A percentile compares a stretch with the other conserved stretches of the same genome.
These are phyloP conservation scores for Galendromus occidentalis DNA, from an alignment of 1,140 invertebrate genomes.

Conservation along the genomic window DNA sequence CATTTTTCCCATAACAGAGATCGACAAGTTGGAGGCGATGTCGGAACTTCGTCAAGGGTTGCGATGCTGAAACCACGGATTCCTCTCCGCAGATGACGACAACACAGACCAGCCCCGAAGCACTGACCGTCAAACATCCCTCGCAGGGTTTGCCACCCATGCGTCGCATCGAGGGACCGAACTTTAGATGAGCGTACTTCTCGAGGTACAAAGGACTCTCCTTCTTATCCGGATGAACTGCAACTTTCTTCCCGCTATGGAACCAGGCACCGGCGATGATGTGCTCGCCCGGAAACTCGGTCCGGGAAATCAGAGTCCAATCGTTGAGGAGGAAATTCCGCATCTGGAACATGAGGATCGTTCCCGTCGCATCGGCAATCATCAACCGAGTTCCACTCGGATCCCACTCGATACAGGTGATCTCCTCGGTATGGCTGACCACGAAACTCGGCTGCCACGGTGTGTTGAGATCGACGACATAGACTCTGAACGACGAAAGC, in stretches of 20 bases:
- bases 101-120: constrained; percentile 49
- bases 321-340: constrained; percentile 58
- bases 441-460: constrained; percentile 45
- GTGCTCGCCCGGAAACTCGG: constrained; percentile 46
- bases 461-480: constrained; percentile 63
- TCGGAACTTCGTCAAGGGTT: constrained; percentile 40
- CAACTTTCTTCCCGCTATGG: constrained; percentile 55
- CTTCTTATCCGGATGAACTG: constrained; percentile 49
- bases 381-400: constrained; percentile 51
- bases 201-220: constrained; percentile 57
- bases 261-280: constrained; percentile 59
- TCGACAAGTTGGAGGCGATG: constrained; percentile 51
- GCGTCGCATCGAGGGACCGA: constrained; percentile 55
- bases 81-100: constrained; percentile 17
- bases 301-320: constrained; percentile 36
- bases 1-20: constrained; percentile 52
- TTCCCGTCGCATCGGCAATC: constrained; percentile 48
- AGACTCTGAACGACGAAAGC: constrained; percentile 54
- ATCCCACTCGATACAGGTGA: constrained; percentile 67
- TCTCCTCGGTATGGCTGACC: constrained; percentile 32
- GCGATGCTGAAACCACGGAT: constrained; percentile 16
- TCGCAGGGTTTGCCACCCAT: constrained; percentile 62
- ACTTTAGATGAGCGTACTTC: constrained; percentile 53
- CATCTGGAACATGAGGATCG: constrained; percentile 50
- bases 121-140: constrained; percentile 57